phyloP scores from a whole-genome alignment of 2,888 invertebrate genomes.

The Shargacucullia verbasci region DNA sequence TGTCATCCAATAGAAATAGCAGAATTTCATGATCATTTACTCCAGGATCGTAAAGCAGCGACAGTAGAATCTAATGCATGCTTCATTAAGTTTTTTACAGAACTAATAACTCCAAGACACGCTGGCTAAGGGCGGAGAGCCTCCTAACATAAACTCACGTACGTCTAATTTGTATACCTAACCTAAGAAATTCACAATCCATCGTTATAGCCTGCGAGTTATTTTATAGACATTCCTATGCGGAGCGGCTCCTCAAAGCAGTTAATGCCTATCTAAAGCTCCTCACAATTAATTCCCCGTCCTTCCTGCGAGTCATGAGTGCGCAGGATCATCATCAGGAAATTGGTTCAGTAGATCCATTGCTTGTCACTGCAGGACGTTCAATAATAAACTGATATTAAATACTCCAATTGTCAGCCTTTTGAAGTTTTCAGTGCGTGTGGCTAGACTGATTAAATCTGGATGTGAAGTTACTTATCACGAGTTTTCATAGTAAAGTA shows the following conservation, averaged over 20 bases:
- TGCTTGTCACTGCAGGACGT: not conserved
- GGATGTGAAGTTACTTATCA: too few relatives aligned
- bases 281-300: slow-evolving; percentile 59
- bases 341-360: slow-evolving; percentile 16
- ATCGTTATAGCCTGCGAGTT: slow-evolving; percentile 29
- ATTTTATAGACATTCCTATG: slow-evolving; percentile 43
- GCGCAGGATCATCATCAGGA: slow-evolving; percentile 43
- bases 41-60: too few relatives aligned
- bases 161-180: slow-evolving; percentile 43
- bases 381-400: too few relatives aligned
- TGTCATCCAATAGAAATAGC: too few relatives aligned
- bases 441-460: too few relatives aligned
- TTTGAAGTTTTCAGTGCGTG: too few relatives aligned
- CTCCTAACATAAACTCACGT: slow-evolving; percentile 26
- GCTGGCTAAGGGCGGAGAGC: slow-evolving; percentile 16
- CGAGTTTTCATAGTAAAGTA: too few relatives aligned
- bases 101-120: slow-evolving; percentile 19
- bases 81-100: slow-evolving; percentile 9
- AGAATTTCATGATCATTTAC: too few relatives aligned
- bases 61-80: too few relatives aligned
- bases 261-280: slow-evolving; percentile 55
- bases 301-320: slow-evolving; percentile 33
- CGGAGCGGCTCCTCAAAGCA: slow-evolving; percentile 56
- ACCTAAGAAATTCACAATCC: slow-evolving; percentile 34
- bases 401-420: too few relatives aligned